Evolutionary conservation across 1,140 invertebrate species (phyloP).

Genomic region (Procambarus virginalis): DNA sequence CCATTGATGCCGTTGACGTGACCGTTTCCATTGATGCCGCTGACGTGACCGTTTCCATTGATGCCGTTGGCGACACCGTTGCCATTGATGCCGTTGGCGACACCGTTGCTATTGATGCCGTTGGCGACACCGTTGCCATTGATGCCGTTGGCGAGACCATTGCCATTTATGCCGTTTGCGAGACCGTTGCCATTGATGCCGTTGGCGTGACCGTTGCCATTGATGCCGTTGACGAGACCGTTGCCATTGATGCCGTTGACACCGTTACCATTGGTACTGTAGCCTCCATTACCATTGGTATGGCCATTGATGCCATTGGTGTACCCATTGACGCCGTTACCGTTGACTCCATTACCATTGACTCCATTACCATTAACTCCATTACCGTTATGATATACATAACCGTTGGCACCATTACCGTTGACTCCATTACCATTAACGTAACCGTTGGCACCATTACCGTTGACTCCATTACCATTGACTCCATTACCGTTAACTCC

Average conservation of each 20-base stretch:
- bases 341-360: neutral
- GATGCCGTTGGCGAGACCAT: too few relatives aligned
- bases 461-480: neutral
- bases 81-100: too few relatives aligned
- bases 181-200: neutral
- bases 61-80: neutral
- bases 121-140: too few relatives aligned
- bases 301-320: neutral
- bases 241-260: too few relatives aligned
- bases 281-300: neutral
- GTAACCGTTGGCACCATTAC: neutral
- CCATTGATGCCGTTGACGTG: too few relatives aligned
- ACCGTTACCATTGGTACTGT: neutral
- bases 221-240: neutral
- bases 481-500: neutral
- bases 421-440: neutral
- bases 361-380: too few relatives aligned
- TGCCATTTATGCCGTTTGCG: too few relatives aligned
- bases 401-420: neutral
- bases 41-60: too few relatives aligned
- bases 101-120: too few relatives aligned
- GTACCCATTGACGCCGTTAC: neutral
- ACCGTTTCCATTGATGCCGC: neutral
- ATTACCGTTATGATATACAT: neutral
- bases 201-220: neutral